Conservation (phyloP, 2,113 vertebrate species). For the Emydocephalus ijimae region DNA sequence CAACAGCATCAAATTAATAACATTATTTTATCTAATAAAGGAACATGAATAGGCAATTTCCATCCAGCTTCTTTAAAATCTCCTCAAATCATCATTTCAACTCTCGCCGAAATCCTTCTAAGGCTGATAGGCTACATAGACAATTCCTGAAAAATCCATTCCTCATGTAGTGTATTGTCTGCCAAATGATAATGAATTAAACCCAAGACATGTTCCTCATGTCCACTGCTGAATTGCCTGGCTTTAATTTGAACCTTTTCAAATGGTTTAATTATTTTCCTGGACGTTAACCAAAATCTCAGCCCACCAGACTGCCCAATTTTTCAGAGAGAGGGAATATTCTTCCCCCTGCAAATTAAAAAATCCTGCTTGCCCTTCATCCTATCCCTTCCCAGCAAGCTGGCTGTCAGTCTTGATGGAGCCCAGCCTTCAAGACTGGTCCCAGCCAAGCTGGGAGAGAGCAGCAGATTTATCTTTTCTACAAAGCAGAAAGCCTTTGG, state of each 20-base stretch:
- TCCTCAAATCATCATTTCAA: neutral
- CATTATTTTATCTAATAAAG: conserved; percentile 1
- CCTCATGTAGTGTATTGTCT: neutral
- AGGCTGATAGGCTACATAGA: neutral
- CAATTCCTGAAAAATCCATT: neutral
- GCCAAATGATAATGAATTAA: conserved; percentile 3
- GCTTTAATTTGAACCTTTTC: conserved; percentile 1
- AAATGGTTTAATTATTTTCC: neutral
- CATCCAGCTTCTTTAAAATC: neutral
- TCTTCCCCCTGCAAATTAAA: neutral
- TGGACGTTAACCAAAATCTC: neutral
- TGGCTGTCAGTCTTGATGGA: conserved; percentile 13
- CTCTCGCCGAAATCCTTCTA: neutral
- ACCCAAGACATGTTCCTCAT: neutral
- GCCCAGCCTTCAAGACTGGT: conserved; percentile 29
- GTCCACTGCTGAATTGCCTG: neutral
- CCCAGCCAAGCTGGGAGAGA: conserved; percentile 1
- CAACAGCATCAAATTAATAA: neutral
- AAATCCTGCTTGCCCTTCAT: neutral
- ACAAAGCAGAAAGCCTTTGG: conserved; percentile 21
- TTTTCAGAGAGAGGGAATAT: neutral
- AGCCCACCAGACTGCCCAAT: neutral
- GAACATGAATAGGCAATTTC: neutral
- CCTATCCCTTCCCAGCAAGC: neutral
- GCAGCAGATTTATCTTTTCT: conserved; percentile 27